Percentiles rank a stretch among this genome's conserved stretches.
Evolutionary conservation across 2,113 vertebrate species (phyloP).

Genomic region (Vombatus ursinus): DNA sequence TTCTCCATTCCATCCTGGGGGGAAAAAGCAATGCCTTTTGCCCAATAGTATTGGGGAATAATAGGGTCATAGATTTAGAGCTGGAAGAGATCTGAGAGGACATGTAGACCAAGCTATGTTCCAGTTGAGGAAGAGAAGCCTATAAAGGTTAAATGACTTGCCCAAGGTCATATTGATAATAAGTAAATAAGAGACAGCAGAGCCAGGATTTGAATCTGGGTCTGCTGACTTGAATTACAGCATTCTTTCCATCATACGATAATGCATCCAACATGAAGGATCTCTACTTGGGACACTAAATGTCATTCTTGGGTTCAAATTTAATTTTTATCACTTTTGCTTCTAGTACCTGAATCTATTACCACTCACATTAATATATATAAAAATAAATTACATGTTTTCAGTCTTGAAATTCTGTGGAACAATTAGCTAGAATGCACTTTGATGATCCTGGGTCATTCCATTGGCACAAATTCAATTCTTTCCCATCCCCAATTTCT

Average conservation of each 20-base stretch:
- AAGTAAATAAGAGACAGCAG: no score
- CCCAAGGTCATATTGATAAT: background rate
- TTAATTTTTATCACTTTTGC: background rate
- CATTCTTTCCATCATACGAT: no score
- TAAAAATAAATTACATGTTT: background rate
- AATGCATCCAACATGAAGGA: no score
- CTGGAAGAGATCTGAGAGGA: background rate
- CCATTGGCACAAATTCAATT: no score
- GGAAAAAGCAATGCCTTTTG: background rate
- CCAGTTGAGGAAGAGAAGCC: no score
- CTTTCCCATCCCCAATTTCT: background rate
- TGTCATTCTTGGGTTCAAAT: background rate
- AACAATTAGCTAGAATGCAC: background rate
- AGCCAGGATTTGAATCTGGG: no score
- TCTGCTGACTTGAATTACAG: no score
- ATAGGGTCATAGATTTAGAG: background rate
- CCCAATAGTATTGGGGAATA: background rate
- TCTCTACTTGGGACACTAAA: background rate
- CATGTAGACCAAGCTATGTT: no score
- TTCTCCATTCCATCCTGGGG: background rate
- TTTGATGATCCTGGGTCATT: background rate
- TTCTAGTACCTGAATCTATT: background rate
- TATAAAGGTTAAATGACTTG: background rate
- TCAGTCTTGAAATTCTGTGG: background rate
- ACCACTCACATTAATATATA: background rate